Conservation (phyloP, 1,140 invertebrate genomes). For the Drosophila dunni region DNA sequence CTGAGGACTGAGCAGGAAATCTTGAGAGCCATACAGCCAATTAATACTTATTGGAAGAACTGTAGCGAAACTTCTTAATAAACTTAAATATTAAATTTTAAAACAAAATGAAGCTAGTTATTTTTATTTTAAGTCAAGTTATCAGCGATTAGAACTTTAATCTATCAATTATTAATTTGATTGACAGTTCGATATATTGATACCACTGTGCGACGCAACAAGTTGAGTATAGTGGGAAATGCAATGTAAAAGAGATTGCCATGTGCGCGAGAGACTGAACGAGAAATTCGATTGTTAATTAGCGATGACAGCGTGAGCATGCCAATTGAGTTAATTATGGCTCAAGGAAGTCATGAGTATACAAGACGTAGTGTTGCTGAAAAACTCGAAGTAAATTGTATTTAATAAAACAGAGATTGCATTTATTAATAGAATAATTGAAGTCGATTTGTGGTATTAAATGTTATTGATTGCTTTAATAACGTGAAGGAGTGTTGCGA, state of each 20-base stretch:
- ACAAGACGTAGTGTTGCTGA: no score
- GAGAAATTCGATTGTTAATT: conserved; percentile 36
- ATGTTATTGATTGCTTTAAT: no score
- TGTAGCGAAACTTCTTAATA: no score
- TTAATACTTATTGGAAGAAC: no score
- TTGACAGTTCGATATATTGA: background rate
- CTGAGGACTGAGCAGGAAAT: background rate
- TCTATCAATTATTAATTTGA: background rate
- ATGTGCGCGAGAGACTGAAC: conserved; percentile 31
- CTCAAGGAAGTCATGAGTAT: background rate
- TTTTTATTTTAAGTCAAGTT: no score
- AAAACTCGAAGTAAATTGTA: background rate
- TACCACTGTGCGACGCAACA: conserved; percentile 46
- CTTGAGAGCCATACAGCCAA: background rate
- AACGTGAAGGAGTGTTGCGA: no score
- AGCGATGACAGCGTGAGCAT: conserved; percentile 51
- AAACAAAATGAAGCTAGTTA: no score
- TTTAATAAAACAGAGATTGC: no score
- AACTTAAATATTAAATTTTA: background rate
- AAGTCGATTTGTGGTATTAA: no score
- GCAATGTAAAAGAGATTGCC: conserved; percentile 33
- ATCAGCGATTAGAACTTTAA: background rate
- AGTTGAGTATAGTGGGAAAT: conserved; percentile 38
- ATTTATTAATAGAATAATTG: no score
- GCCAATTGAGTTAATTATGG: conserved; percentile 2